Conservation (phyloP, 2,888 invertebrate genomes). For the Drosophila bunnanda region DNA sequence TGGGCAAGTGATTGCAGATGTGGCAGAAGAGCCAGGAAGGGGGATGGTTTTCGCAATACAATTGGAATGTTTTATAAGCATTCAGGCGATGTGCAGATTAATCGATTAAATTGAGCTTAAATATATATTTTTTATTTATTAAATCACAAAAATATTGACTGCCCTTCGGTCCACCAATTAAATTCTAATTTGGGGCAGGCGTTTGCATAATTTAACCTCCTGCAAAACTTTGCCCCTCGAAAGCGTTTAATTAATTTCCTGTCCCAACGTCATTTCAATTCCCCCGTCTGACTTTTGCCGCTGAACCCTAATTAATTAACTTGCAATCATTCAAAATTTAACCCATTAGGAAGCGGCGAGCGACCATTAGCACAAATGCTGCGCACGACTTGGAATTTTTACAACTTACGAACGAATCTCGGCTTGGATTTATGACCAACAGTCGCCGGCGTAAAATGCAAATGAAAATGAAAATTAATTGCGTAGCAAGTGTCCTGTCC, state of each 20-base stretch:
- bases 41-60: not conserved
- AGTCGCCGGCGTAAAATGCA: slow-evolving; percentile 31
- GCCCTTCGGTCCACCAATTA: not conserved
- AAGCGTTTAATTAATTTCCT: slow-evolving; percentile 1
- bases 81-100: not conserved
- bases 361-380: slow-evolving; percentile 22
- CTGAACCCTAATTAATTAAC: slow-evolving; percentile 29
- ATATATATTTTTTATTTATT: not conserved
- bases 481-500: slow-evolving; percentile 39
- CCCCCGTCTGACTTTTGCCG: not conserved
- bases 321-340: slow-evolving; percentile 29
- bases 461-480: slow-evolving; percentile 64
- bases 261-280: not conserved
- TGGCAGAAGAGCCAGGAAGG: not conserved
- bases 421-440: slow-evolving; percentile 38
- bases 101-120: not conserved
- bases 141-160: not conserved
- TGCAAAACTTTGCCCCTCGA: not conserved
- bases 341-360: slow-evolving; percentile 6
- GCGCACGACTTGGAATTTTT: slow-evolving; percentile 30
- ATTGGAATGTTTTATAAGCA: not conserved
- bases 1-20: slow-evolving; percentile 25
- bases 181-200: not conserved
- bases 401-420: slow-evolving; percentile 24
- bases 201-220: not conserved